Evolutionary conservation across 2,113 vertebrate species (phyloP).

Genomic region (Antigone vipio): DNA sequence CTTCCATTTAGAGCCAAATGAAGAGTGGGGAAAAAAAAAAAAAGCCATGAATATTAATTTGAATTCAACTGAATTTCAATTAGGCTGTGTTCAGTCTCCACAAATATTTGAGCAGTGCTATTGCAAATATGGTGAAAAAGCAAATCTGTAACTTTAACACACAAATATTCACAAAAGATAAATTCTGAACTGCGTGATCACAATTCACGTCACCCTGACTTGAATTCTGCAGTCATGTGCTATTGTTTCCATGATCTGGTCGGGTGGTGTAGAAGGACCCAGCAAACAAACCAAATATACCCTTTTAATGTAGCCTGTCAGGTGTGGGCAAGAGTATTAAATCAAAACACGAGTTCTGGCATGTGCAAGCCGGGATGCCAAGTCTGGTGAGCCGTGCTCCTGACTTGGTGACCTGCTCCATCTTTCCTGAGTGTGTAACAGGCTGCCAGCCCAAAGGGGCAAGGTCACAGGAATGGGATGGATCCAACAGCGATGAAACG

Average conservation of each 20-base stretch:
- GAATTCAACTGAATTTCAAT: constrained; percentile 56
- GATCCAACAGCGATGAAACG: not conserved
- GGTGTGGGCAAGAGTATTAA: not conserved
- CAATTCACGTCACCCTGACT: rapidly evolving
- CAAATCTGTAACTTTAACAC: constrained; percentile 53
- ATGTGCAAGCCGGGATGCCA: not conserved
- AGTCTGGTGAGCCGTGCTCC: rapidly evolving
- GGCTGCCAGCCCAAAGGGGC: not conserved
- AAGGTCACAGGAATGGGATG: not conserved
- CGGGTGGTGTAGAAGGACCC: rapidly evolving
- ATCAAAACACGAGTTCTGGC: rapidly evolving
- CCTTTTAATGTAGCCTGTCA: not conserved
- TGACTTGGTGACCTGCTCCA: rapidly evolving
- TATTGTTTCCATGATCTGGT: not conserved
- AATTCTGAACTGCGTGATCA: not conserved
- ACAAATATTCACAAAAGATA: constrained; percentile 35
- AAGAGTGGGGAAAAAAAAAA: not conserved
- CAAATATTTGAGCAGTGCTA: constrained; percentile 62
- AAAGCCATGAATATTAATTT: constrained; percentile 57
- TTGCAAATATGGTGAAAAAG: constrained; percentile 18
- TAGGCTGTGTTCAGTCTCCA: constrained; percentile 2
- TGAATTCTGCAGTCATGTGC: not conserved
- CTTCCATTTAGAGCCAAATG: not conserved
- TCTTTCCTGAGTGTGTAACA: rapidly evolving
- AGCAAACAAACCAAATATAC: not conserved